Conservation (phyloP, 2,797 vertebrate species). For the Neostethus bicornis region DNA sequence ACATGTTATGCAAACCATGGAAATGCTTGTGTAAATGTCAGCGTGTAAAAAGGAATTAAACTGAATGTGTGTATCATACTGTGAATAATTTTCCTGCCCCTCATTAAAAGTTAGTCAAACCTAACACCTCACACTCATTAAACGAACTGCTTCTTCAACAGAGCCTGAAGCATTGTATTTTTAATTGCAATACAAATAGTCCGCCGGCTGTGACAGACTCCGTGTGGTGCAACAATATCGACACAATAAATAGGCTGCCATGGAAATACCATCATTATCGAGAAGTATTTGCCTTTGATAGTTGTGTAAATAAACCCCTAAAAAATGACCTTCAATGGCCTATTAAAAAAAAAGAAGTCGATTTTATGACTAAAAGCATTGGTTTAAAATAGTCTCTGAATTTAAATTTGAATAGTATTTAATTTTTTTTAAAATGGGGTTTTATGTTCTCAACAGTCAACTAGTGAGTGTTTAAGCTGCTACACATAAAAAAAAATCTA, state of each 20-base stretch:
- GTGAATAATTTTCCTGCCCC: conserved; percentile 36
- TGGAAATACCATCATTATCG: conserved; percentile 27
- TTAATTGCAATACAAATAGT: conserved; percentile 48
- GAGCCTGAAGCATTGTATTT: conserved; percentile 42
- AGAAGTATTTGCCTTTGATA: conserved; percentile 8
- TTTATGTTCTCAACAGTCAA: not conserved
- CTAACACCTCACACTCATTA: conserved; percentile 37
- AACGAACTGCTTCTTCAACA: conserved; percentile 40
- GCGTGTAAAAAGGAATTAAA: conserved; percentile 37
- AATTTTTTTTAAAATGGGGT: not conserved
- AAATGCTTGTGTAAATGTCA: conserved; percentile 9
- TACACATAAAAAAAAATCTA: no score
- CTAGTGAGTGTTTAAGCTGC: no score
- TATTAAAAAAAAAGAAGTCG: conserved; percentile 12
- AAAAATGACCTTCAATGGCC: not conserved
- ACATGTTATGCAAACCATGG: conserved; percentile 22
- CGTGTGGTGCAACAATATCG: conserved; percentile 22
- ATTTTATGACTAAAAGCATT: conserved; percentile 5
- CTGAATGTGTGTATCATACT: conserved; percentile 25
- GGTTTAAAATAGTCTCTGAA: not conserved
- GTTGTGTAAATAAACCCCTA: not conserved
- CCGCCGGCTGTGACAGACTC: conserved; percentile 31
- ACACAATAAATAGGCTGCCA: conserved; percentile 21
- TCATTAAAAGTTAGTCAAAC: conserved; percentile 55
- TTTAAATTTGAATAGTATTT: not conserved